Conservation (phyloP, 37 sponge, comb jelly and placozoan genomes). For the Geodia barretti region DNA sequence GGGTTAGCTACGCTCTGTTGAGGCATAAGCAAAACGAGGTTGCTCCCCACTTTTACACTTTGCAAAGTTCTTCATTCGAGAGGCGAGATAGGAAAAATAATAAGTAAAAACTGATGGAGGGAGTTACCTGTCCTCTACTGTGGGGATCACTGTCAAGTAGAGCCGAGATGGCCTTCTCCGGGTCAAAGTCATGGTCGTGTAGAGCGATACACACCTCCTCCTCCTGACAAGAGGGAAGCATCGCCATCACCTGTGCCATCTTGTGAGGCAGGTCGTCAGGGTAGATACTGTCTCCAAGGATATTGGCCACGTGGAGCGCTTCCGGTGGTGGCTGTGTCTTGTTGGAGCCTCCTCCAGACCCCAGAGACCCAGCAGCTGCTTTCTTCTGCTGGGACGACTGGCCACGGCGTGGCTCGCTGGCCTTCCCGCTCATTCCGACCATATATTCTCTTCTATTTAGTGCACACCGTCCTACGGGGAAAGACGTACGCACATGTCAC, state of each 20-base stretch:
- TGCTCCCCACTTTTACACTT: too few species aligned
- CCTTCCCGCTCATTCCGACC: conserved; percentile 33
- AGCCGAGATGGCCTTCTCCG: conserved; percentile 46
- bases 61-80: too few species aligned
- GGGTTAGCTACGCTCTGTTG: too few species aligned
- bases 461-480: background rate
- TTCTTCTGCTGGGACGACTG: background rate
- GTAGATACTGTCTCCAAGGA: conserved; percentile 20
- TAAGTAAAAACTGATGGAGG: too few species aligned
- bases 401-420: conserved; percentile 35
- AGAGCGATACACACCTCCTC: conserved; percentile 55
- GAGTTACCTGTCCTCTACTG: conserved; percentile 1
- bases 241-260: conserved; percentile 28
- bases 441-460: background rate
- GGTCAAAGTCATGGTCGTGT: conserved; percentile 65
- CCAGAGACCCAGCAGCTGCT: background rate
- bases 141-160: conserved; percentile 49
- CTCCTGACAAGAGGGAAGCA: conserved; percentile 30
- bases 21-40: too few species aligned
- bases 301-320: conserved; percentile 64
- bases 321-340: conserved; percentile 52
- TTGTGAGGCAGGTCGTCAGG: conserved; percentile 17
- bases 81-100: too few species aligned
- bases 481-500: background rate
- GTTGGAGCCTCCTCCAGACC: background rate